phyloP scores from a whole-genome alignment of 2,797 vertebrate genomes.

The Crenuchus spilurus region DNA sequence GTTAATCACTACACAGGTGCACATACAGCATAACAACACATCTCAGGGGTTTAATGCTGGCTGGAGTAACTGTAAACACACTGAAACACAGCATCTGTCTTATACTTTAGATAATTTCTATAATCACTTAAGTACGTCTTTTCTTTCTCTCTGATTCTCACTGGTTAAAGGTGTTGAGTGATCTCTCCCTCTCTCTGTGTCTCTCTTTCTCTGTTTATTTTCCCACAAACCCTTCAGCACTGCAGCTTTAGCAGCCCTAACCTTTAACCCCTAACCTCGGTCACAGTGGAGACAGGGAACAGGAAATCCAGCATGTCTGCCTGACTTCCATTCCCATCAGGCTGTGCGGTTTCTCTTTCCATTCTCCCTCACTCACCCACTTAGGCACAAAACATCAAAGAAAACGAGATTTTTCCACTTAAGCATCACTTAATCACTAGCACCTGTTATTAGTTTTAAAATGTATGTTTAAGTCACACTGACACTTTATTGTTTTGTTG shows the following conservation, averaged over 20 bases:
- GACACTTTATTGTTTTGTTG: too few species aligned
- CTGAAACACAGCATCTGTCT: background rate
- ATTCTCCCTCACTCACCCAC: background rate
- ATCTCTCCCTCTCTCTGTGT: too few species aligned
- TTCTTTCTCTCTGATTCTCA: too few species aligned
- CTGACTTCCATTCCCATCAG: background rate
- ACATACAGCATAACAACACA: constrained; percentile 10
- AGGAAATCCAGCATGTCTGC: background rate
- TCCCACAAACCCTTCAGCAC: constrained; percentile 20
- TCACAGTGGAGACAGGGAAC: background rate
- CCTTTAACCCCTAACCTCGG: constrained; percentile 1
- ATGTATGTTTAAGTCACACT: too few species aligned
- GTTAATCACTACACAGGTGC: constrained; percentile 36
- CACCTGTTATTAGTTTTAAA: too few species aligned
- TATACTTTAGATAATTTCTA: too few species aligned
- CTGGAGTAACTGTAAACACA: background rate
- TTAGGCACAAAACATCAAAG: too few species aligned
- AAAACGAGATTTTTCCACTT: too few species aligned
- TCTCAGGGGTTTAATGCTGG: background rate
- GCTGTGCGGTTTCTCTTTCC: background rate
- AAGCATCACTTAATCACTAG: too few species aligned
- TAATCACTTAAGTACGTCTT: too few species aligned
- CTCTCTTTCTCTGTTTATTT: constrained; percentile 16
- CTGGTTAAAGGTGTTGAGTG: background rate
- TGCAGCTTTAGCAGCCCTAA: background rate